Base-by-base conservation (phyloP, 2,888 invertebrate genomes). In the Spisula subtruncata region DNA sequence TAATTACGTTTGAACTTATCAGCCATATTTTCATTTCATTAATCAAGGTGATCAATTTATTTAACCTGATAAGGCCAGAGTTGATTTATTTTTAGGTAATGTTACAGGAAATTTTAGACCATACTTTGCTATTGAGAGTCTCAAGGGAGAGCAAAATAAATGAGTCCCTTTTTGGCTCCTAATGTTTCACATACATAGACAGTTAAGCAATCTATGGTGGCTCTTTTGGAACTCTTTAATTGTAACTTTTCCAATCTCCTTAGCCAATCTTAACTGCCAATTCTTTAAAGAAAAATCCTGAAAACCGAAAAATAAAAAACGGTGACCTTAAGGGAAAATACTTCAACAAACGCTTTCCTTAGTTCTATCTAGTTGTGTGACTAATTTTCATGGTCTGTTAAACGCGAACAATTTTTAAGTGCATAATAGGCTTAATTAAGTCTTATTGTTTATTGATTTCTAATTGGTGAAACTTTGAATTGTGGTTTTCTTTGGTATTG, bases 371-470 rank as follows among this genome's bases (percentile, higher is more conserved):
- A 25, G 4, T 66, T 66, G 60, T 66, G 60, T 10, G 25, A 25
- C n/a, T 66, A n/a, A 25, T 66, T 66, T 66, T 66, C 60, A 66
- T 66, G 60, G 60, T 66, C 60, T 66, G 60, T 25, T 25, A 25
- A 25, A 66, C 60, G 0, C 25, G 18, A 56, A 56, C 6, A n/a
- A 56, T 25, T 66, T 2, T 66, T 25, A 66, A 66, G 25, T 25
- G 25, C 60, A 25, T 66, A 83, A 83, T 66, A 66, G 25, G 71
- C 60, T 66, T 83, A 71, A 83, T 83, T 29, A 35, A 83, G 71
- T 83, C 41, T 10, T 35, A 48, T 82, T 83, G 83, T 46, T 83
- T 83, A 83, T 71, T 46, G 83, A 71, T 83, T 83, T 66, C 60
- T 66, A 1, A 66, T n/a, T 66, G 60, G 60, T 10, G n/a, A 66